Evolutionary conservation across 1,140 invertebrate species (phyloP).

Genomic region (Aethina tumida): DNA sequence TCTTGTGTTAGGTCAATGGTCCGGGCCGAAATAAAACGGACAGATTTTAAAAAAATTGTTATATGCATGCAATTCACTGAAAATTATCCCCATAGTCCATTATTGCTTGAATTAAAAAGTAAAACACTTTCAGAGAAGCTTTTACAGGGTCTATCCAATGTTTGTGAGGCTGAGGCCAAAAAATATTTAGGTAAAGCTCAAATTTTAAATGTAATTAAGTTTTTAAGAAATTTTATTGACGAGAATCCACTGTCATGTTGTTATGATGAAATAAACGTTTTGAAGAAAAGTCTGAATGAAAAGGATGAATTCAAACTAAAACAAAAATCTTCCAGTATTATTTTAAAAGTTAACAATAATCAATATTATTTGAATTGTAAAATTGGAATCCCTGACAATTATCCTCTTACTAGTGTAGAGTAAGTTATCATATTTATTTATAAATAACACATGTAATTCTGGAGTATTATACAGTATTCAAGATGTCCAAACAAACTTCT

Average conservation of each 20-base stretch:
- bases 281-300: constrained; percentile 44
- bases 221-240: constrained; percentile 55
- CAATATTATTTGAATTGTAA: constrained; percentile 50
- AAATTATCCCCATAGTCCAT: constrained; percentile 45
- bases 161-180: constrained; percentile 57
- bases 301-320: constrained; percentile 54
- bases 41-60: constrained; percentile 50
- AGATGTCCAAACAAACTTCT: constrained; percentile 55
- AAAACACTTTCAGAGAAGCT: constrained; percentile 57
- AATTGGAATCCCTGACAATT: constrained; percentile 53
- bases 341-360: constrained; percentile 47
- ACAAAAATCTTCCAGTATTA: constrained; percentile 54
- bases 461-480: constrained; percentile 39
- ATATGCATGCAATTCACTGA: constrained; percentile 57
- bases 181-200: constrained; percentile 50
- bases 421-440: constrained; percentile 31
- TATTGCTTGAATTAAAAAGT: constrained; percentile 65
- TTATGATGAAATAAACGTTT: constrained; percentile 57
- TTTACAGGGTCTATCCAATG: constrained; percentile 47
- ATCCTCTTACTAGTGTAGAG: constrained; percentile 48
- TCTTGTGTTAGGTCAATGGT: constrained; percentile 55
- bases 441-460: background rate
- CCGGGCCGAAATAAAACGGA: constrained; percentile 55
- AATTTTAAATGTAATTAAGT: constrained; percentile 44
- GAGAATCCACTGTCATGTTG: constrained; percentile 66